Base-by-base conservation (phyloP, 2,888 invertebrate genomes). In the Apomyelois bistriatella region DNA sequence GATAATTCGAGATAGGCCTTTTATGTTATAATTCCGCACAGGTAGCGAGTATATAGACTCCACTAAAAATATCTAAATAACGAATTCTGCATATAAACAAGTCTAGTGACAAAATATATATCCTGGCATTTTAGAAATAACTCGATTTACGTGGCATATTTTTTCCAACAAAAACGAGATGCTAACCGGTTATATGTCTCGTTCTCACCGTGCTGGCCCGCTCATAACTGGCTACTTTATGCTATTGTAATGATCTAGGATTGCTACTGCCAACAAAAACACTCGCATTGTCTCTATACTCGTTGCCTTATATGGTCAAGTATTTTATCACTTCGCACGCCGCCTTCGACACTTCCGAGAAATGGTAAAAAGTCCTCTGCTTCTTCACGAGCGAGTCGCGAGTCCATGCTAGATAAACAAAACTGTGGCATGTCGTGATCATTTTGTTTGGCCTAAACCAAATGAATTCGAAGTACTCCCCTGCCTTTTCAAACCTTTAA, bases 171-270 rank as follows among this genome's bases (percentile, higher is more conserved):
- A 85, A 85, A 85, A 83, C 73, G 70, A 75, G 78, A 75, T 78
- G 74, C 70, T 74, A 87, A 88, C 88, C 85, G 82, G 87, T 88
- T 75, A 62, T 58, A 63, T 62, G 70, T 65, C 70, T 65, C 70
- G 78, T 81, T 82, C 79, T 76, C 81, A 79, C 79, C 78, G 76
- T 70, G 70, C 68, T 70, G 64, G 71, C 73, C 65, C 64, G 80
- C 78, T 85, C 84, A 86, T 87, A 87, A 85, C 87, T 82, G 84
- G 82, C 82, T 80, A 82, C 80, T 86, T 85, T 83, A 84, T 83
- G 82, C 86, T 79, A 85, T 88, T 87, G 87, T 88, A 85, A 85
- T 82, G 83, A 82, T 82, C 86, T 86, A 87, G 83, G 77, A 76
- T 70, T 72, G 79, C 78, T 74, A 73, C 74, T 71, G 70, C 66